Evolutionary conservation across 2,797 vertebrate genomes (phyloP), one percentile per base, ranked within the genome.

Genomic region (Alectoris magna): DNA sequence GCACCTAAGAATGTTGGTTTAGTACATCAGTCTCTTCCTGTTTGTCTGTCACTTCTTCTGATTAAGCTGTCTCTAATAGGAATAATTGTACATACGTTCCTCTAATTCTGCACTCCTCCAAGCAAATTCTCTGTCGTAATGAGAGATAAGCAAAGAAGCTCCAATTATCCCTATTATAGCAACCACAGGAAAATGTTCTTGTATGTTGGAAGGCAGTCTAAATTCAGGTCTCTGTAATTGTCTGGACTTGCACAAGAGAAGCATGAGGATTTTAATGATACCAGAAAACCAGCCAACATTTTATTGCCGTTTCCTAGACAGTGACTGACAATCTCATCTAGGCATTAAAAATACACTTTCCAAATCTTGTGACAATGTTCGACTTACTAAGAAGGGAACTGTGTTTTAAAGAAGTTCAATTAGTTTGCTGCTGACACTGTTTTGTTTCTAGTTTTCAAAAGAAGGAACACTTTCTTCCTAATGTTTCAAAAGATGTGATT

Each of bases 131-230:
- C 68, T 74, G 87, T 95, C 94, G 82, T 87, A 92, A 74, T 72
- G 94, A 94, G 4, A 92, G 87, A 96, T 79, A 91, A 94, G 94
- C 76, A 94, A 96, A 96, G 87, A 84, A 39, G 70, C 3, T 87
- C 60, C 91, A 88, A 83, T 91, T 96, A 94, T 86, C 36, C 75
- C 69, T 81, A 26, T 87, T 91, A 85, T 16, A 77, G 66, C 46
- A 95, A 78, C 78, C 82, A 89, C 41, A 43, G 77, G 78, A 90
- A 96, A 80, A 95, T 66, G 80, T 19, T 62, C 49, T 72, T 48
- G 9, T 31, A 84, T 43, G 34, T 3, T 76, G 84, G 58, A 46
- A 75, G 71, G 46, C n/a, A 94, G 70, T 58, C 49, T 91, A 68
- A 92, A 94, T 83, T 87, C 66, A 84, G 46, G 75, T 71, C 55